These are phyloP conservation scores for Syritta pipiens DNA, from an alignment of 2,888 invertebrate species.

Conservation along the genomic window DNA sequence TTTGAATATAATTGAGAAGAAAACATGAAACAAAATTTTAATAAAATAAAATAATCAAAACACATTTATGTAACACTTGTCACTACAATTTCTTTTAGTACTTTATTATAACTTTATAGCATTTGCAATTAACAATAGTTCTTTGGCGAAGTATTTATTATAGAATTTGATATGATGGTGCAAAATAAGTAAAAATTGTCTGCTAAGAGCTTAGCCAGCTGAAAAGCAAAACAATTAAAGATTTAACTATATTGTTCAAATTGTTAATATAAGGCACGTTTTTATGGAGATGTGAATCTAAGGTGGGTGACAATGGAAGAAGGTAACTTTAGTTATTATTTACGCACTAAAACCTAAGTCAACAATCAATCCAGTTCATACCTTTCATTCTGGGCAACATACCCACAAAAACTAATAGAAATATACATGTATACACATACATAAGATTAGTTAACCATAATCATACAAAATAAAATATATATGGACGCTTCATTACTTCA, in stretches of 20 bases:
- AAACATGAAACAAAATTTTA: too few relatives aligned
- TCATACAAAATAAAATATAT: conserved; percentile 45
- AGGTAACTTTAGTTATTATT: too few relatives aligned
- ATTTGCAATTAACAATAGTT: conserved; percentile 45
- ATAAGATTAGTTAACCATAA: conserved; percentile 25
- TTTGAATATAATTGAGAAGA: too few relatives aligned
- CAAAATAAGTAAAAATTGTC: conserved; percentile 26
- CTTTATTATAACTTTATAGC: conserved; percentile 16
- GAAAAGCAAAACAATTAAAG: conserved; percentile 55
- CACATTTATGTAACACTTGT: too few relatives aligned
- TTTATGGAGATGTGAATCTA: too few relatives aligned
- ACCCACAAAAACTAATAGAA: not conserved
- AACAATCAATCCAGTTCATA: too few relatives aligned
- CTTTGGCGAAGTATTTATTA: conserved; percentile 9
- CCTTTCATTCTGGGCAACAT: too few relatives aligned
- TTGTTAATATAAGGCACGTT: conserved; percentile 7
- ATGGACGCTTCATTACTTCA: conserved; percentile 54
- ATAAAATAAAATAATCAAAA: too few relatives aligned
- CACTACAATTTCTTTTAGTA: conserved; percentile 11
- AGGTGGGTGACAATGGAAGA: too few relatives aligned
- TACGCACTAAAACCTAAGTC: too few relatives aligned
- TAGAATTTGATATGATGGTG: conserved; percentile 1
- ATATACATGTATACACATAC: not conserved
- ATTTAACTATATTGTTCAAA: conserved; percentile 33
- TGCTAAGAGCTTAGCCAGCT: conserved; percentile 56